phyloP scores from a whole-genome alignment of 2,797 vertebrate species.

The Brotula barbata region DNA sequence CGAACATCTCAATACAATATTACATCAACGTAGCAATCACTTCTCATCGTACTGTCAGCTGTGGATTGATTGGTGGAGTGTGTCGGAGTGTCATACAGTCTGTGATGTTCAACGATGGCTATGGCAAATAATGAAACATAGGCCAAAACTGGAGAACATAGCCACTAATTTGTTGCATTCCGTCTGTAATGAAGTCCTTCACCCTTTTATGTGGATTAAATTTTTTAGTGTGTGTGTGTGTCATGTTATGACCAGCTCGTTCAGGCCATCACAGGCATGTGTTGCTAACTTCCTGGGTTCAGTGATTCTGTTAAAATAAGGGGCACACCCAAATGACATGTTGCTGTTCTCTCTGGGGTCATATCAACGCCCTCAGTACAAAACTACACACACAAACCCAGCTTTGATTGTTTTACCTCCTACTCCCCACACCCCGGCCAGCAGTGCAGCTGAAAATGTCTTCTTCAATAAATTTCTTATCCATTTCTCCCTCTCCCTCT shows the following conservation, averaged over 20 bases:
- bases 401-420: slow-evolving; percentile 70
- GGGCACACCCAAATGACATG: slow-evolving; percentile 50
- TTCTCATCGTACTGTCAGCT: too few relatives aligned
- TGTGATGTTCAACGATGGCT: too few relatives aligned
- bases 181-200: slow-evolving; percentile 22
- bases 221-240: slow-evolving; percentile 7
- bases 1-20: too few relatives aligned
- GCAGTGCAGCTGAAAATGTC: slow-evolving; percentile 73
- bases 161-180: slow-evolving; percentile 13
- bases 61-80: neutral
- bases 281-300: slow-evolving; percentile 60
- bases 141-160: slow-evolving; percentile 4
- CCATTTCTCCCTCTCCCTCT: slow-evolving; percentile 24
- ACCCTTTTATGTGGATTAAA: slow-evolving; percentile 43
- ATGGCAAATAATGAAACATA: too few relatives aligned
- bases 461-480: slow-evolving; percentile 65
- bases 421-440: slow-evolving; percentile 66
- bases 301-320: slow-evolving; percentile 63
- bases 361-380: slow-evolving; percentile 35
- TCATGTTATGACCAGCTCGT: too few relatives aligned
- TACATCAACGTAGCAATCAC: too few relatives aligned
- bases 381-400: slow-evolving; percentile 11
- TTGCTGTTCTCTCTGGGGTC: slow-evolving; percentile 37
- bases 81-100: too few relatives aligned
- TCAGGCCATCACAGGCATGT: too few relatives aligned